Conservation (phyloP, 1,140 invertebrate genomes). For the Drosophila biarmipes region DNA sequence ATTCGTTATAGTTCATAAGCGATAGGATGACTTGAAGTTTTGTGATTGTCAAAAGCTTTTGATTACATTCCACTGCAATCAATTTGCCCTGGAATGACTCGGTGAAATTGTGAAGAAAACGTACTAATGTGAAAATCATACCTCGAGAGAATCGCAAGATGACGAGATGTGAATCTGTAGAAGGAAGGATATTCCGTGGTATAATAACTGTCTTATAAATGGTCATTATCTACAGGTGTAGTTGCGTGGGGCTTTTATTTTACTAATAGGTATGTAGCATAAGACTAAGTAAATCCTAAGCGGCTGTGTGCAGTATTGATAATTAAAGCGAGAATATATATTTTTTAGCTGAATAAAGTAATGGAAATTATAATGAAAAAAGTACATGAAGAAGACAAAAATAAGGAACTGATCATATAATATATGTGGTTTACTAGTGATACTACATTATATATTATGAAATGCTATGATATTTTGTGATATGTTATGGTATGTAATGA, state of each 20-base stretch:
- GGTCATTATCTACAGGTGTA: background rate
- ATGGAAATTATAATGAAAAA: too few relatives aligned
- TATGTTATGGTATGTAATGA: too few relatives aligned
- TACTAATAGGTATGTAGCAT: background rate
- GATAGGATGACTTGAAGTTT: background rate
- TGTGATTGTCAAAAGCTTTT: background rate
- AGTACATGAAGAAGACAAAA: too few relatives aligned
- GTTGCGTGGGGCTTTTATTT: background rate
- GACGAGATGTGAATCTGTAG: slow-evolving; percentile 29
- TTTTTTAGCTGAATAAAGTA: too few relatives aligned
- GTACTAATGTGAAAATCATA: slow-evolving; percentile 8
- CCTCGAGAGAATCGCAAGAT: slow-evolving; percentile 28
- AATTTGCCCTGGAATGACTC: background rate
- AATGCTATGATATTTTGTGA: too few relatives aligned
- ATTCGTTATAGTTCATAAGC: background rate
- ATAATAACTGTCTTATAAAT: slow-evolving; percentile 2
- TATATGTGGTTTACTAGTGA: too few relatives aligned
- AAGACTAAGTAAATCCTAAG: background rate
- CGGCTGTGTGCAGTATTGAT: background rate
- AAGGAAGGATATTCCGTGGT: slow-evolving; percentile 4
- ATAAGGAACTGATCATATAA: too few relatives aligned
- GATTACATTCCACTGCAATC: background rate
- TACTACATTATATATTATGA: too few relatives aligned
- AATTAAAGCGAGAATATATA: background rate
- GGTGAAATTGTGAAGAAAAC: background rate